Evolutionary conservation across 2,888 invertebrate genomes (phyloP), one percentile per base, ranked within the genome.

Genomic region (Exephanes ischioxanthus): DNA sequence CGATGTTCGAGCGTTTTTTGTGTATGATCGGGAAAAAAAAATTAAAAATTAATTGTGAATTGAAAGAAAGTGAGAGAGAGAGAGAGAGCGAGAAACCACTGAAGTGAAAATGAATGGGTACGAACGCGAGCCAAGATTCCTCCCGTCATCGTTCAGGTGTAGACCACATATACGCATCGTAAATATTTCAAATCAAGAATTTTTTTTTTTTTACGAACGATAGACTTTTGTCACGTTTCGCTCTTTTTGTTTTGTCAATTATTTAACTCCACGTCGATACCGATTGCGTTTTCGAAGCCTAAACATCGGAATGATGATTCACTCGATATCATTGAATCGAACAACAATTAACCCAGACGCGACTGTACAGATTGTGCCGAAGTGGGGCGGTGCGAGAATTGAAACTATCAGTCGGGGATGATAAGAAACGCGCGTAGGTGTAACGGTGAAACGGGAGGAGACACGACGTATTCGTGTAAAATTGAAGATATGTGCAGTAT

Each of bases 401-500:
- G n/a, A 58, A 71, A 66, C 71, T 41, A 58, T 55, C 55, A 66
- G 22, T 66, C 33, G 30, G 63, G 22, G 16, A 66, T 19, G n/a
- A 41, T 11, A 22, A 67, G 63, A 67, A 41, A 5, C 37, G 67
- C 67, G 67, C 37, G 33, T 30, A 14, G 58, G 22, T 22, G n/a
- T 30, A 41, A 37, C 41, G 67, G 41, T 11, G 63, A 75, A 11
- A 78, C 48, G 70, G 48, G 53, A 61, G 61, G 26, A 53, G 11
- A 67, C 70, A 79, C 55, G 67, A 84, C 41, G 68, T 80, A 66
- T 73, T 85, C 75, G 72, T 82, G 77, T 82, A 84, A 80, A 85
- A 87, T 82, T 83, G 82, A 80, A 77, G 79, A 87, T 79, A 78
- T 79, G 68, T 85, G 81, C 83, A 83, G 87, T 83, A 86, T 86